Evolutionary conservation across 2,797 vertebrate species (phyloP), one percentile per base, ranked within the genome.

Genomic region (Galaxias olidus): DNA sequence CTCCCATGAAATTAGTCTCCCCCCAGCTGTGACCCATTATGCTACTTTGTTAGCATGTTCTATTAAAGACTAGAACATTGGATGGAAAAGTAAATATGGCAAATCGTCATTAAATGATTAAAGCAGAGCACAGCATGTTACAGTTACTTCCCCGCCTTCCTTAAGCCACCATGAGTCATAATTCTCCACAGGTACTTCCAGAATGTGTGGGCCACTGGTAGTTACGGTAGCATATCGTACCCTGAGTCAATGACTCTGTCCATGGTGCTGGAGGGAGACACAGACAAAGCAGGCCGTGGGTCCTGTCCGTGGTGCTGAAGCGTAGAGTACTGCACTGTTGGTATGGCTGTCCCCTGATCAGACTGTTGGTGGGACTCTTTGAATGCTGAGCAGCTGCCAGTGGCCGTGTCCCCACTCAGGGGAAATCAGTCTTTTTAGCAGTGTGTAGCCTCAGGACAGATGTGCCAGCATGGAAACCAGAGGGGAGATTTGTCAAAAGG

Each of bases 391-490:
- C 88, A 88, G 86, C 86, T 88, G 87, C 78, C 84, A 80, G 67
- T 73, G 71, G 76, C 70, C 20, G 79, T 61, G 74, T 79, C 69
- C 75, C 79, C 84, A 74, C 88, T 84, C 76, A 44, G 70, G 86
- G 86, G 89, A 91, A 90, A 92, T 90, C 83, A 86, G 77, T 68
- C 77, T 89, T 86, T 88, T 87, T 84, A 84, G 75, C 63, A 54
- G 50, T 73, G 73, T 77, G 68, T 82, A 79, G 78, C 79, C 81
- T 73, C 74, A 65, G 77, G 90, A 89, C 87, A 91, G 88, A 90
- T 89, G 85, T 89, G 84, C 60, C 54, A 53, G 69, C 82, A 87
- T 88, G 77, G 86, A 76, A 85, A 86, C 73, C 81, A 74, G 74
- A 84, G 77, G 80, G 74, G 77, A 75, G 84, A 80, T 79, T 82